Conservation (phyloP, 2,797 vertebrate genomes). For the Notolabrus celidotus region DNA sequence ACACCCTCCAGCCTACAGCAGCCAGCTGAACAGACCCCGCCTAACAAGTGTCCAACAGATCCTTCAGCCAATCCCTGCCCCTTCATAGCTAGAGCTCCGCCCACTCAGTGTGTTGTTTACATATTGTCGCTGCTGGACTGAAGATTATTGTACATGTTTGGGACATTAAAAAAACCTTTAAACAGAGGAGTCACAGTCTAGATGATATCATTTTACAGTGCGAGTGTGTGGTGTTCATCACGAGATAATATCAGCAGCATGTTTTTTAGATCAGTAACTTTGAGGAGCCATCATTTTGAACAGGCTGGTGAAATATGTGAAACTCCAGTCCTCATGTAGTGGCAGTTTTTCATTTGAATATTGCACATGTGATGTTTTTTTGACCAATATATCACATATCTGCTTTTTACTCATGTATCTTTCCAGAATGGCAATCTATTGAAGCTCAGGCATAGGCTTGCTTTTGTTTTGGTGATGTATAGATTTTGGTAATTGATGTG, state of each 20-base stretch:
- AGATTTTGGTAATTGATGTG: constrained; percentile 71
- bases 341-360: constrained; percentile 49
- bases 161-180: constrained; percentile 23
- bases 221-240: constrained; percentile 66
- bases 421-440: constrained; percentile 54
- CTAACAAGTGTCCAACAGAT: constrained; percentile 55
- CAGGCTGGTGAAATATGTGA: constrained; percentile 40
- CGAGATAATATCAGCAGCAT: constrained; percentile 51
- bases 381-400: constrained; percentile 66
- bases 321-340: constrained; percentile 40
- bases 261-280: constrained; percentile 60
- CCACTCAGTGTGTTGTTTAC: constrained; percentile 88
- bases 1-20: constrained; percentile 49
- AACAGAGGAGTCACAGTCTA: constrained; percentile 19
- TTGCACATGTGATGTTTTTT: constrained; percentile 66
- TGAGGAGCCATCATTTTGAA: constrained; percentile 32
- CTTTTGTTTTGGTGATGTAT: constrained; percentile 74
- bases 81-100: constrained; percentile 60
- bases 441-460: constrained; percentile 65
- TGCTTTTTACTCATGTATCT: constrained; percentile 53
- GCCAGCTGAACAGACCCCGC: constrained; percentile 61
- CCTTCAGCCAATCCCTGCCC: constrained; percentile 59
- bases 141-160: constrained; percentile 45
- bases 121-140: constrained; percentile 82
- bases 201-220: constrained; percentile 67